These are phyloP conservation scores for Calypte anna DNA, from an alignment of 2,113 vertebrate species.

Conservation along the genomic window DNA sequence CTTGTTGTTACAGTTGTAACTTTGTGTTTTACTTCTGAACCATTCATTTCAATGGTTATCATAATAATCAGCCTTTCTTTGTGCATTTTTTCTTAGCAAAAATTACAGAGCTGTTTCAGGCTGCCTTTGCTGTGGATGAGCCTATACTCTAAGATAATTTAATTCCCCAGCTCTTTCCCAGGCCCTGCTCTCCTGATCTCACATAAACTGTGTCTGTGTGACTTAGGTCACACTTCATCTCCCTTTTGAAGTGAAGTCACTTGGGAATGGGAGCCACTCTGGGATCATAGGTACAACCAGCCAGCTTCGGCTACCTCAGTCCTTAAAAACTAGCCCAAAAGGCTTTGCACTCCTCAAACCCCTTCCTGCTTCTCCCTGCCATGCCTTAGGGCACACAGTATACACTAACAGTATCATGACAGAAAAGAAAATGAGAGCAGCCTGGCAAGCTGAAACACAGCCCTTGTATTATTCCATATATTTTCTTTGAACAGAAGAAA, in stretches of 20 bases:
- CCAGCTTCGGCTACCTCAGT: not conserved
- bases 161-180: not conserved
- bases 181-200: not conserved
- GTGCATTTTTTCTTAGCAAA: not conserved
- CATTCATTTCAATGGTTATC: not conserved
- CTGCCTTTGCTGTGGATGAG: not conserved
- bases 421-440: not conserved
- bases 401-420: not conserved
- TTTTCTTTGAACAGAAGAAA: not conserved
- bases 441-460: not conserved
- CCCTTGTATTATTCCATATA: not conserved
- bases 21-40: not conserved
- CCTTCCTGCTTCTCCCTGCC: not conserved
- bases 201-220: not conserved
- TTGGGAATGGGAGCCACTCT: accelerated
- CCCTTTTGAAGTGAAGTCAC: not conserved
- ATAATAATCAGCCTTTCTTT: not conserved
- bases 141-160: not conserved
- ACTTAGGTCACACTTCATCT: not conserved
- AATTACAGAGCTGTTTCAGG: not conserved
- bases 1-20: not conserved
- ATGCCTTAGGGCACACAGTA: not conserved
- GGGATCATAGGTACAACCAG: accelerated
- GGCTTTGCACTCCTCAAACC: not conserved
- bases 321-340: not conserved